Base-by-base conservation (phyloP, 1,140 invertebrate genomes). In the Diorhabda elongata region DNA sequence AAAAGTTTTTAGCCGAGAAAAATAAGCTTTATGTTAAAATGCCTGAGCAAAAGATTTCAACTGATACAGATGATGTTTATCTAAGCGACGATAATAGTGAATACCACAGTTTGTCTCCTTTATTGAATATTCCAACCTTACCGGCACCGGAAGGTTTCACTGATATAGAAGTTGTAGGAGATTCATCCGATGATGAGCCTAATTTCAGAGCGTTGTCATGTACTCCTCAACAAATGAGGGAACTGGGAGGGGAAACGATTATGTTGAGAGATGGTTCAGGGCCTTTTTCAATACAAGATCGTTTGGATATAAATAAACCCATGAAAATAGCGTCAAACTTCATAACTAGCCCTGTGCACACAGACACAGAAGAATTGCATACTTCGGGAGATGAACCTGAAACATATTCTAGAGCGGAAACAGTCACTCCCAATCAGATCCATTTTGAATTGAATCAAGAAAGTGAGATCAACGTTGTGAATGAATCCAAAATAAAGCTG, bases 61-160 rank as follows among this genome's bases (percentile, higher is more conserved):
- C 86, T 26, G 86, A 87, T 78, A 78, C 81, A 42, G 86, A 87
- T 74, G 85, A 86, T 70, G 74, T 87, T 66, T 81, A 82, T 44
- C 67, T 85, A 2, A 84, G 81, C 73, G 84, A 86, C 69, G 41
- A 58, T 8, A 61, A 61, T 52, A 44, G n/a, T 41, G 59, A 52
- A 67, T 59, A 44, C 9, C 44, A 43, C n/a, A 59, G 58, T 42
- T 56, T 67, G 1, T 64, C 63, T 5, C 63, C 63, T 41, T 44
- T 62, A 44, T 11, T 62, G 4, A 62, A 62, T 11, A 5, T 64
- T 11, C 44, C 45, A 11, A 42, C 57, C 60, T 52, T 52, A 52
- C 8, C 45, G 7, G 58, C 66, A 9, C 42, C 47, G 26, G 52
- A 26, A 5, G 66, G 41, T 7, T n/a, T 67, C 5, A 75, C 74